Evolutionary conservation across 2,888 invertebrate genomes (phyloP).

Genomic region (Patella caerulea): DNA sequence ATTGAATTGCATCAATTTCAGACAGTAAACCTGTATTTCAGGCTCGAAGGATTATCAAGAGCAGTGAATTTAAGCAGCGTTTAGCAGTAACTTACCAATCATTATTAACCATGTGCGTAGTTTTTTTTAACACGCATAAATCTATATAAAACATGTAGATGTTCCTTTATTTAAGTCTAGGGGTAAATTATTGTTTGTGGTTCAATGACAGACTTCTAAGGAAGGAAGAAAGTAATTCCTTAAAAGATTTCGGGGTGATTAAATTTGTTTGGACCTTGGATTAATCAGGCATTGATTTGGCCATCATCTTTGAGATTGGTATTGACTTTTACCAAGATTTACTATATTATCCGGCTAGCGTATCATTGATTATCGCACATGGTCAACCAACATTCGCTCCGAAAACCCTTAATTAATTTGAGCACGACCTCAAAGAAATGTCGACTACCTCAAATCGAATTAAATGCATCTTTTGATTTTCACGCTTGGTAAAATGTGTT

Average conservation of each 20-base stretch:
- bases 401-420: conserved; percentile 28
- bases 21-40: too few species aligned
- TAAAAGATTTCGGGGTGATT: conserved; percentile 14
- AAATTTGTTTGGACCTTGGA: conserved; percentile 16
- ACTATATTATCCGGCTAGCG: conserved; percentile 22
- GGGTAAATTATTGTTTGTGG: background rate
- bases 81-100: too few species aligned
- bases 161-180: too few species aligned
- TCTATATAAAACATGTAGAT: too few species aligned
- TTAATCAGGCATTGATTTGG: conserved; percentile 23
- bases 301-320: conserved; percentile 21
- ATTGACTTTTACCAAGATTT: conserved; percentile 26
- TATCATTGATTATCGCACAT: conserved; percentile 23
- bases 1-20: too few species aligned
- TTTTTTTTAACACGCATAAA: too few species aligned
- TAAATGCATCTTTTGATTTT: conserved; percentile 9
- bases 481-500: conserved; percentile 2
- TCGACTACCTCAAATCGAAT: conserved; percentile 9
- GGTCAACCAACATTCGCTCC: conserved; percentile 20
- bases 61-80: too few species aligned
- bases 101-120: too few species aligned
- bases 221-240: background rate
- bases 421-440: conserved; percentile 22
- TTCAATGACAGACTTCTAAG: conserved; percentile 10
- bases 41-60: too few species aligned